Evolutionary conservation across 2,888 invertebrate species (phyloP), one percentile per base, ranked within the genome.

Genomic region (Torymus tubicola): DNA sequence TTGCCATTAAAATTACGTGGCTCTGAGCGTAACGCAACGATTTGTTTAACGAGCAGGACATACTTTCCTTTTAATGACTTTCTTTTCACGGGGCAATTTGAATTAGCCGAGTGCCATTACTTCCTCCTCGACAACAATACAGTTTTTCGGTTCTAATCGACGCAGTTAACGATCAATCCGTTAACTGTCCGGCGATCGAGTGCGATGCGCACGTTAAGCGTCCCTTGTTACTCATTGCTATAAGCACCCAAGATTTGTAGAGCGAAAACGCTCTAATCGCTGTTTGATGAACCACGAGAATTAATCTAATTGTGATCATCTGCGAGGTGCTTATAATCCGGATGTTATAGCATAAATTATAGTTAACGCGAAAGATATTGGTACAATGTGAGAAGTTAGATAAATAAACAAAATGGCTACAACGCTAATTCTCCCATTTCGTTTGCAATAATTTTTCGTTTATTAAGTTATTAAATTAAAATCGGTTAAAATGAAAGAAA

Each of bases 41-140:
- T 76, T 76, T 72, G 16, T 52, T 58, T 69, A 80, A 76, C 65
- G 75, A 80, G 70, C 65, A 42, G 57, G 68, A 13, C 58, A 68
- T 57, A 72, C 67, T 71, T 72, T 76, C 61, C 1, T 57, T 72
- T 65, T 70, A 76, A 80, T 63, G 74, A 53, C 60, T 53, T 79
- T 79, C 21, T 61, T 78, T 61, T 63, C 53, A 1, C 21, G 12
- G 14, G 16, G 16, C 42, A 61, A 68, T 78, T 65, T 42, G 61
- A 78, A 78, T 73, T 53, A 68, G 58, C 31, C 24, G 50, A 12
- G 53, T n/a, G 16, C 21, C 16, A 31, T 68, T 68, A 74, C 42
- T 14, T 53, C 18, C 42, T 18, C 14, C 21, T 14, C 14, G 13
- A 50, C 14, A 14, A 60, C 14, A 63, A 71, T 61, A 21, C 31